Base-by-base conservation (phyloP, 2,888 invertebrate genomes). In the Tenthredo mesomela region DNA sequence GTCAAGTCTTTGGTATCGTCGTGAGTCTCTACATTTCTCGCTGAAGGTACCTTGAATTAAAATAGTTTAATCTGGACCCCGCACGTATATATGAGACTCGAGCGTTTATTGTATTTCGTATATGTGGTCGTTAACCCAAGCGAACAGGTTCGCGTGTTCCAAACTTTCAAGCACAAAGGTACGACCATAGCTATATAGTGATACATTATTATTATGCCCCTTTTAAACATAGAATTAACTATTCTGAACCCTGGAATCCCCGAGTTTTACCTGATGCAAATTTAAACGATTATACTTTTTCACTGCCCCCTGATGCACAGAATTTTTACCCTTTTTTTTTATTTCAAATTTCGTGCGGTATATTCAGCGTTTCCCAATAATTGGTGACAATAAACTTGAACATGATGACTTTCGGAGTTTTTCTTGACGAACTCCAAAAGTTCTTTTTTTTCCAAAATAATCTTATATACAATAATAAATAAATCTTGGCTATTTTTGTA, bases 41-140 rank as follows among this genome's bases (percentile, higher is more conserved):
- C 12, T 29, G 7, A 77, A 29, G 54, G 73, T 40, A 73, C 18
- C 61, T 37, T 37, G 58, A 61, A 61, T 80, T 37, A 80, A 80
- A 80, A 80, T 80, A 80, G 78, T 80, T 50, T 80, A 80, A 80
- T 58, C 37, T 61, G 50, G 61, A 80, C 29, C 77, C 54, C 18
- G n/a, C n/a, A 0, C n/a, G 15, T 58, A 40, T 58, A 40, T 73
- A 25, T 12, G 61, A 40, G n/a, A 40, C 61, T 37, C 58, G 5
- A 33, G 33, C 33, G 80, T 80, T 80, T 61, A 40, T 80, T 80
- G 37, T 61, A 80, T 61, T 61, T 21, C 77, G 43, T 73, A 25
- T 77, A 25, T 54, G 77, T 47, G 77, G 50, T 29, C 50, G 77
- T 77, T 50, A 77, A 50, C 77, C 77, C 77, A 50, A 77, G 77